Percentiles rank a stretch among this genome's conserved stretches.
These are phyloP conservation scores for Aleiodes sp. DNA, from an alignment of 1,140 invertebrate genomes.

Conservation along the genomic window DNA sequence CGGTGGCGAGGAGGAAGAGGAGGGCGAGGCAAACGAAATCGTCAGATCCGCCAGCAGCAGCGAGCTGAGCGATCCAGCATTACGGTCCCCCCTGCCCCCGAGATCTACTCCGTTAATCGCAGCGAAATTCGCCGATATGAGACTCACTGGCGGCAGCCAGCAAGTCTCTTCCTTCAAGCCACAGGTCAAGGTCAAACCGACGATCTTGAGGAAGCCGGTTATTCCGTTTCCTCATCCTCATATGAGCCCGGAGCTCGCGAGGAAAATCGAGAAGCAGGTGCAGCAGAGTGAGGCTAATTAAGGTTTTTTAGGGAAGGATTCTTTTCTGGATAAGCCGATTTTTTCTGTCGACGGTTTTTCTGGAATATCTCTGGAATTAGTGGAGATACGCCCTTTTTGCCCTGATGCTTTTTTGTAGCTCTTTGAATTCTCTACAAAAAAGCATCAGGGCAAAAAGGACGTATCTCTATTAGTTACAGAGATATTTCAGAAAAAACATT, in stretches of 20 bases:
- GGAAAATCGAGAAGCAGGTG: conserved; percentile 61
- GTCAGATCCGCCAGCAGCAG: conserved; percentile 58
- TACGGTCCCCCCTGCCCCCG: conserved; percentile 66
- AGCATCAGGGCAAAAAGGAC: too few species aligned
- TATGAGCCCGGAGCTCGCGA: conserved; percentile 60
- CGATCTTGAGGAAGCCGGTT: conserved; percentile 76
- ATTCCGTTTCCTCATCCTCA: conserved; percentile 64
- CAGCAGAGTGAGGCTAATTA: conserved; percentile 59
- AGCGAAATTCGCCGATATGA: conserved; percentile 71
- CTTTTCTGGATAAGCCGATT: neutral
- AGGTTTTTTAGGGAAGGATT: conserved; percentile 25
- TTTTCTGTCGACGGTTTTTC: too few species aligned
- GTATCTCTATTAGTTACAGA: too few species aligned
- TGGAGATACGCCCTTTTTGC: too few species aligned
- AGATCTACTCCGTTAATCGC: conserved; percentile 69
- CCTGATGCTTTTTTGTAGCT: too few species aligned
- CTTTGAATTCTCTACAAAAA: too few species aligned
- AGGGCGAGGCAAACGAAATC: conserved; percentile 50
- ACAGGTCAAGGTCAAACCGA: conserved; percentile 78
- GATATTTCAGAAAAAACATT: too few species aligned
- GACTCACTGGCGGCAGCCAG: conserved; percentile 66
- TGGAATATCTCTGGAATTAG: too few species aligned
- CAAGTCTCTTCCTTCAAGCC: conserved; percentile 71
- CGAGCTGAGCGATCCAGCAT: conserved; percentile 43
- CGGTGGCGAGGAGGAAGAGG: conserved; percentile 18